phyloP scores from a whole-genome alignment of 2,888 invertebrate genomes.

The Villa cingulata region DNA sequence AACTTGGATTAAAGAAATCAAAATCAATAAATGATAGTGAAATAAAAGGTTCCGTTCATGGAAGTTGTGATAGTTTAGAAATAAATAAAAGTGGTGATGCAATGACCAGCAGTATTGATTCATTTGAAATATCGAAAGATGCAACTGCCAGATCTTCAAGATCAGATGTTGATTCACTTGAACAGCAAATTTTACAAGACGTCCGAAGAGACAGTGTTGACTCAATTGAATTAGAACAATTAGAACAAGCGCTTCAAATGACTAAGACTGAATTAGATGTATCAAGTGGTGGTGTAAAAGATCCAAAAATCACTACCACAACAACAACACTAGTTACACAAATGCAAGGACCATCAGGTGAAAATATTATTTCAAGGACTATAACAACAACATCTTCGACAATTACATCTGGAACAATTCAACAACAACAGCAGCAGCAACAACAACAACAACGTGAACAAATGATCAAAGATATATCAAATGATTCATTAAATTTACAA shows the following conservation, averaged over 20 bases:
- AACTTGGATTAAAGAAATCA: slow-evolving; percentile 21
- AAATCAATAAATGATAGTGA: slow-evolving; percentile 29
- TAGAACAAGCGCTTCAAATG: slow-evolving; percentile 11
- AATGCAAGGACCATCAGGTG: slow-evolving; percentile 8
- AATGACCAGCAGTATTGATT: slow-evolving; percentile 45
- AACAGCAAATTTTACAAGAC: slow-evolving; percentile 26
- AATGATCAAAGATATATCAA: slow-evolving; percentile 30
- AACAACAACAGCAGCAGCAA: slow-evolving; percentile 2
- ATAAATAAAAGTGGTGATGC: slow-evolving; percentile 42
- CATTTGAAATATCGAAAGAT: slow-evolving; percentile 36
- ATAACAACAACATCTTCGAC: slow-evolving; percentile 7
- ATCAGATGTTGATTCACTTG: slow-evolving; percentile 31
- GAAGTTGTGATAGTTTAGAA: slow-evolving; percentile 56
- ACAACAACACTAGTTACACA: slow-evolving; percentile 13
- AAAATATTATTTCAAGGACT: background rate
- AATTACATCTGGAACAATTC: slow-evolving; percentile 4
- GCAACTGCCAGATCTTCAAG: slow-evolving; percentile 25
- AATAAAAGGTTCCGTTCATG: slow-evolving; percentile 40
- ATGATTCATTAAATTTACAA: slow-evolving; percentile 30
- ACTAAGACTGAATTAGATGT: slow-evolving; percentile 18
- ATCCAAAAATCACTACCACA: slow-evolving; percentile 22
- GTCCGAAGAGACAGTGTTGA: slow-evolving; percentile 32
- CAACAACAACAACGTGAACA: slow-evolving; percentile 7
- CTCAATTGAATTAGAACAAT: slow-evolving; percentile 30
- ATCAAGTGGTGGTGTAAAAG: slow-evolving; percentile 24